Conservation (phyloP, 2,888 invertebrate genomes). For the Amblyteles armatorius region DNA sequence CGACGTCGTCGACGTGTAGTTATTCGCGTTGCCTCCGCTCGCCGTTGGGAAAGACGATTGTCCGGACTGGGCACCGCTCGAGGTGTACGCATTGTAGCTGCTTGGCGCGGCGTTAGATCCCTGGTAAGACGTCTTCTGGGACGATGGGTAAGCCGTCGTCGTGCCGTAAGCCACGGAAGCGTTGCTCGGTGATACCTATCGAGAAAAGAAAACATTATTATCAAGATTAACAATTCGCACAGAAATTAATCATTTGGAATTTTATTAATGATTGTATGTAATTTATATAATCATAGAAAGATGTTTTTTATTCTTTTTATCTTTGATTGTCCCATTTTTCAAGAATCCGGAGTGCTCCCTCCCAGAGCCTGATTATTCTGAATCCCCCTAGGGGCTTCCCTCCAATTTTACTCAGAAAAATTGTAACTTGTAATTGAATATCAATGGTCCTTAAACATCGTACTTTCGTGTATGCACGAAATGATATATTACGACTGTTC, state of each 20-base stretch:
- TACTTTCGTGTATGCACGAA: too few species aligned
- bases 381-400: too few species aligned
- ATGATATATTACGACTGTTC: too few species aligned
- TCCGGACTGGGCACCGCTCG: constrained; percentile 84
- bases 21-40: constrained; percentile 85
- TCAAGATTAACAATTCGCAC: not conserved
- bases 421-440: too few species aligned
- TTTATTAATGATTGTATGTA: not conserved
- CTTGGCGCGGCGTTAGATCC: constrained; percentile 80
- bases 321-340: too few species aligned
- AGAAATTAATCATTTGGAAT: constrained; percentile 34
- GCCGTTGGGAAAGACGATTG: constrained; percentile 87
- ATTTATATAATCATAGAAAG: too few species aligned
- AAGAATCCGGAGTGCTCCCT: too few species aligned
- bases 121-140: constrained; percentile 85
- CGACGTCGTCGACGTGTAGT: constrained; percentile 80
- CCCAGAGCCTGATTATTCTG: too few species aligned
- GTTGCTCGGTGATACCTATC: constrained; percentile 79
- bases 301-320: too few species aligned
- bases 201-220: not conserved
- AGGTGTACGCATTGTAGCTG: constrained; percentile 85
- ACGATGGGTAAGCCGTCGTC: constrained; percentile 75
- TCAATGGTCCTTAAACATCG: too few species aligned
- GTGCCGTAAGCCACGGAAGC: constrained; percentile 77
- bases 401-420: too few species aligned